Percentiles rank a stretch among this genome's conserved stretches.
phyloP scores from a whole-genome alignment of 2,888 invertebrate genomes.

The Hyposoter dolosus region DNA sequence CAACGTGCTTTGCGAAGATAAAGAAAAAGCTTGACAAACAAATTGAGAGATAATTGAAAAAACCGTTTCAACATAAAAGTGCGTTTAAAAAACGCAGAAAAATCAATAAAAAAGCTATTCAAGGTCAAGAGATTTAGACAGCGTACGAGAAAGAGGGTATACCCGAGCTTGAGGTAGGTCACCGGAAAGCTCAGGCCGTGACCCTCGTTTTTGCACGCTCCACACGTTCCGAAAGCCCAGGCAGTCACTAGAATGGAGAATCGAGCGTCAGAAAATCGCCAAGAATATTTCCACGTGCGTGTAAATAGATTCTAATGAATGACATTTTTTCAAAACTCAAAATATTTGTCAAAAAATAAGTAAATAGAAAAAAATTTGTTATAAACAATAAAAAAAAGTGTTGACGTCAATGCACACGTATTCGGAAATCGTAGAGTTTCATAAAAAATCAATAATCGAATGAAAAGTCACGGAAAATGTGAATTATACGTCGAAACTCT shows the following conservation, averaged over 20 bases:
- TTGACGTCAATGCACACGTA: too few relatives aligned
- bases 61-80: background rate
- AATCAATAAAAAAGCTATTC: background rate
- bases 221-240: background rate
- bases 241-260: background rate
- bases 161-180: background rate
- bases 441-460: too few relatives aligned
- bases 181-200: background rate
- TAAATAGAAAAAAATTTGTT: background rate
- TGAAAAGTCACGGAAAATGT: background rate
- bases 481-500: background rate
- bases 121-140: background rate
- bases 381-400: background rate
- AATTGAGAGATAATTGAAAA: background rate
- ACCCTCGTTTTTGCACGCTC: background rate
- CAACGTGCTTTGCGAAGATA: background rate
- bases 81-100: background rate
- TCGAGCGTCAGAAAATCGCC: background rate
- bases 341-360: background rate
- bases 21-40: background rate
- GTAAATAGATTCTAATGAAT: background rate
- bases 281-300: background rate
- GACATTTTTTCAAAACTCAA: background rate
- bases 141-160: background rate
- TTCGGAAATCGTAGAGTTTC: too few relatives aligned